A percentile compares a stretch with the other conserved stretches of the same genome.
Evolutionary conservation across 2,888 invertebrate genomes (phyloP).

Genomic region (Brachyptera putata): DNA sequence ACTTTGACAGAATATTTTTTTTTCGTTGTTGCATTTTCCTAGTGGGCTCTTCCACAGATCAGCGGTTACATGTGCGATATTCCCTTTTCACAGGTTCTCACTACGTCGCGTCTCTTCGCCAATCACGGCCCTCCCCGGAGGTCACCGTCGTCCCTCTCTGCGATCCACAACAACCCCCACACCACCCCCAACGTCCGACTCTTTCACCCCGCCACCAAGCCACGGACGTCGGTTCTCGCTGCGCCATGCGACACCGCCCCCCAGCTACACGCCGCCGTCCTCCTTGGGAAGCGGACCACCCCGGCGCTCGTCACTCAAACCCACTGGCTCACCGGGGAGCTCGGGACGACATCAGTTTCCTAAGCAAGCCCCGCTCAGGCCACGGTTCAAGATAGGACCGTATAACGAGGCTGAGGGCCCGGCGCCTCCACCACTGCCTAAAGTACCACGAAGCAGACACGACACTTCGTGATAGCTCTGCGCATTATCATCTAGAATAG

Average conservation of each 20-base stretch:
- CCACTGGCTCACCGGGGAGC: background rate
- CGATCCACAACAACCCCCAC: background rate
- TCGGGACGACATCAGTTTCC: background rate
- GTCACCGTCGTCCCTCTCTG: background rate
- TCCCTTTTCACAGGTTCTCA: background rate
- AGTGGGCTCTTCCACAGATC: no score
- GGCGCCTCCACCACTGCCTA: no score
- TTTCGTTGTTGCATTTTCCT: no score
- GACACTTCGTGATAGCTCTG: conserved; percentile 3
- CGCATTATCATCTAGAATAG: no score
- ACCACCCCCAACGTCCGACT: background rate
- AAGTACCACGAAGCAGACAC: background rate
- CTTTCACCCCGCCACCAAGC: background rate
- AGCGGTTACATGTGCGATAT: background rate
- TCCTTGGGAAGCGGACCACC: background rate
- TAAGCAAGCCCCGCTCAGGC: background rate
- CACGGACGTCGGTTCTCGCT: background rate
- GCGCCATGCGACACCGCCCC: no score
- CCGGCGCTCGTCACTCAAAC: background rate
- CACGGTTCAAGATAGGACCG: background rate
- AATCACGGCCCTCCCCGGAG: no score
- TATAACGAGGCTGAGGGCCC: no score
- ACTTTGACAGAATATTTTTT: no score
- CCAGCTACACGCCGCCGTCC: no score
- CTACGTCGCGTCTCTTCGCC: background rate